Conservation (phyloP, 1,140 invertebrate genomes). For the Dryas iulia region DNA sequence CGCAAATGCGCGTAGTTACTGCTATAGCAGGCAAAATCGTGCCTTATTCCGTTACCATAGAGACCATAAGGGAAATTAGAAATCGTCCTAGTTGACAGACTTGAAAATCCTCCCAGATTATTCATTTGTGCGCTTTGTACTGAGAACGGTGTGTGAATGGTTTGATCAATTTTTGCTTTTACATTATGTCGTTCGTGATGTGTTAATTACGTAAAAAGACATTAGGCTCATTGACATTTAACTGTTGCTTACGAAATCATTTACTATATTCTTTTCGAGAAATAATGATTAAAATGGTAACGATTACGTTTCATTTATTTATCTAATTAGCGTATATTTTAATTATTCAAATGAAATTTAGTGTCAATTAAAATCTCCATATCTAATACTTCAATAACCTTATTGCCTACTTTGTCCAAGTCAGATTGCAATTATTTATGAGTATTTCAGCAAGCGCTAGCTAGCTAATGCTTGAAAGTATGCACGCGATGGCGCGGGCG, state of each 20-base stretch:
- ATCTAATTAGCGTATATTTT: background rate
- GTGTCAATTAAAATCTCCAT: background rate
- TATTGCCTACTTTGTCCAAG: conserved; percentile 34
- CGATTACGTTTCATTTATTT: background rate
- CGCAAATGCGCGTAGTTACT: conserved; percentile 23
- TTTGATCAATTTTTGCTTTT: conserved; percentile 12
- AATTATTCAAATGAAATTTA: background rate
- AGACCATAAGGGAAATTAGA: conserved; percentile 22
- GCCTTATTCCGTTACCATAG: background rate
- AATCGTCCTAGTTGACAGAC: conserved; percentile 27
- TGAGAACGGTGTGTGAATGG: conserved; percentile 19
- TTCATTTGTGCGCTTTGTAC: conserved; percentile 71
- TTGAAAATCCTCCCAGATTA: conserved; percentile 62
- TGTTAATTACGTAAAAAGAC: background rate
- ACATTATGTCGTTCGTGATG: background rate
- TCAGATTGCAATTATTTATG: conserved; percentile 36
- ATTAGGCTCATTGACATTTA: background rate
- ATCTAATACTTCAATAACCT: conserved; percentile 31
- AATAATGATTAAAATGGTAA: background rate
- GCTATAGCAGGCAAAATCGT: background rate
- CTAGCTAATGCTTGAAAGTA: conserved; percentile 61
- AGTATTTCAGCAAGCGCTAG: conserved; percentile 53
- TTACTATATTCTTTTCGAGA: background rate
- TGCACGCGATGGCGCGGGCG: conserved; percentile 55
- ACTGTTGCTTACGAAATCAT: background rate